Base-by-base conservation (phyloP, 1,140 invertebrate species). In the Drosophila rhopaloa region DNA sequence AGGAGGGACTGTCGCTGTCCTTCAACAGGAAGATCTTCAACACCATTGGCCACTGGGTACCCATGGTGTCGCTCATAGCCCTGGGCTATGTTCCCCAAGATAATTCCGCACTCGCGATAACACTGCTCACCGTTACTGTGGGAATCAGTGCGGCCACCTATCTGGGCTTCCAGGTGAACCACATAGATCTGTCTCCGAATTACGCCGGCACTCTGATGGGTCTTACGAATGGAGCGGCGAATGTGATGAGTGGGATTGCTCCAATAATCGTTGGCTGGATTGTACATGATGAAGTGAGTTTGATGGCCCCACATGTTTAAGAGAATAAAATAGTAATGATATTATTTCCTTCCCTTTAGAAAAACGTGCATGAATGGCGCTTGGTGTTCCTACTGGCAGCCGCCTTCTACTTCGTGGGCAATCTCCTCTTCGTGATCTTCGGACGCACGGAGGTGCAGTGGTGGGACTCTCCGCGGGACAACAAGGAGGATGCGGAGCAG, bases 151-250 rank as follows among this genome's bases (percentile, higher is more conserved):
- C 96, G 5, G 95, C 96, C 24, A 94, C 95, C 51, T 96, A 95
- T 74, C 94, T 96, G 55, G 97, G 97, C 11, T 94, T 94, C 76
- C 93, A 95, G 82, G 94, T 95, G 16, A 95, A 95, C 75, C 95
- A 96, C 60, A 94, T 96, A 72, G 96, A 97, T 92, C 94, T 97
- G 75, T 94, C 96, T 8, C 96, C 96, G 0, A 96, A 96, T 86
- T 96, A 95, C 84, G 95, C 95, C 2, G 96, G 96, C 35, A 95
- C 95, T 0, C 85, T 97, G 55, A 92, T 92, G 91, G 92, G 96
- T 27, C 93, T 97, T 32, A 96, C 96, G 27, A 97, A 97, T 91
- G 96, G 95, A 43, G 93, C 94, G 14, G 95, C 96, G 0, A 97
- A 97, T 76, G 90, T 96, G 10, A 94, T 95, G 70, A 95, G 95